Evolutionary conservation across 2,888 invertebrate genomes (phyloP).

Genomic region (Neelides folsomi): DNA sequence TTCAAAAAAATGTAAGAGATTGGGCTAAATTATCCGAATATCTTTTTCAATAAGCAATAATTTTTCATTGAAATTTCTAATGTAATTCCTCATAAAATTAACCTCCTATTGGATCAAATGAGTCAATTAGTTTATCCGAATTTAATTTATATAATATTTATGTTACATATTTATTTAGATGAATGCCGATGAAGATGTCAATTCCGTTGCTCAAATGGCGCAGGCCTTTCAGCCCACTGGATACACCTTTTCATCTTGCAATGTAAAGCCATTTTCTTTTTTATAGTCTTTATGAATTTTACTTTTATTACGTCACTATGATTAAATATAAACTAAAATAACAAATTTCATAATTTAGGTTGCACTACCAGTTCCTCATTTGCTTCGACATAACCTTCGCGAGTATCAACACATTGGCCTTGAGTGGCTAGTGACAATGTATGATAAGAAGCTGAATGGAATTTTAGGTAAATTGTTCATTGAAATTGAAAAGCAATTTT

Average conservation of each 20-base stretch:
- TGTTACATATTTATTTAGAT: too few relatives aligned
- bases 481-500: too few relatives aligned
- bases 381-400: slow-evolving; percentile 75
- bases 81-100: too few relatives aligned
- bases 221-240: slow-evolving; percentile 96
- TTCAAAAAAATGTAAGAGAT: too few relatives aligned
- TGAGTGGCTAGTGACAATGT: slow-evolving; percentile 95
- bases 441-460: slow-evolving; percentile 84
- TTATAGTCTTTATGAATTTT: slow-evolving; percentile 2
- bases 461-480: slow-evolving; percentile 62
- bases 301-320: not conserved
- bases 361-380: slow-evolving; percentile 81
- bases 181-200: slow-evolving; percentile 56
- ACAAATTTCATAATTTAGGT: slow-evolving; percentile 55
- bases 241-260: slow-evolving; percentile 86
- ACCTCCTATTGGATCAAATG: too few relatives aligned
- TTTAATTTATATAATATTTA: too few relatives aligned
- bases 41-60: too few relatives aligned
- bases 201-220: slow-evolving; percentile 84
- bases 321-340: too few relatives aligned
- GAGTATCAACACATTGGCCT: slow-evolving; percentile 96
- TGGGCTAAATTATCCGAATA: too few relatives aligned
- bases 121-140: too few relatives aligned
- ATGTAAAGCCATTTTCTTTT: slow-evolving; percentile 46
- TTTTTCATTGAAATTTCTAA: too few relatives aligned